Evolutionary conservation across 2,113 vertebrate species (phyloP).

Genomic region (Laticauda laticaudata): DNA sequence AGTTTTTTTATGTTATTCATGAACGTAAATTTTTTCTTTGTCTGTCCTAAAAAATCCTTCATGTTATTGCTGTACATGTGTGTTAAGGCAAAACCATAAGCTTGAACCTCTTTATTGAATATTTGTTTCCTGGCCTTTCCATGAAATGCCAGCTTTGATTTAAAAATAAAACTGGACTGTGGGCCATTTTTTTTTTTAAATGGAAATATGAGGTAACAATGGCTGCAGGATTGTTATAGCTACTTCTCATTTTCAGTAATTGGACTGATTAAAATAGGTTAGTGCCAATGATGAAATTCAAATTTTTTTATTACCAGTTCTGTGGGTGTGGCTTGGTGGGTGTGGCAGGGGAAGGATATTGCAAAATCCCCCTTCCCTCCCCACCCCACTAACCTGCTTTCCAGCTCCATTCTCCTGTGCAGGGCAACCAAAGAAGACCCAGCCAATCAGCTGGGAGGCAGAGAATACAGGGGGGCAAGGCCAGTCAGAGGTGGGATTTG

Average conservation of each 20-base stretch:
- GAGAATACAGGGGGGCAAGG: rapidly evolving
- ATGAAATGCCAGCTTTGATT: background rate
- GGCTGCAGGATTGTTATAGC: background rate
- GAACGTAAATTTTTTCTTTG: background rate
- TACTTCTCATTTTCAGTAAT: too few species aligned
- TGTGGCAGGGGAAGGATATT: too few species aligned
- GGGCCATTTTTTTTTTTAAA: background rate
- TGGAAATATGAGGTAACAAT: background rate
- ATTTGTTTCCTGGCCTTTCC: background rate
- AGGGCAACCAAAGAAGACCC: too few species aligned
- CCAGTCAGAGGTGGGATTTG: too few species aligned
- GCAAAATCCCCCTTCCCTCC: too few species aligned
- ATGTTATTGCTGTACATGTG: background rate
- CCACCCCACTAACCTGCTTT: too few species aligned
- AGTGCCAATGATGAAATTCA: too few species aligned
- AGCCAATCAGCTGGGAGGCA: too few species aligned
- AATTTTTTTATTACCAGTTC: too few species aligned
- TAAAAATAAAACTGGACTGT: background rate
- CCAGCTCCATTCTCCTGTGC: too few species aligned
- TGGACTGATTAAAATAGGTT: background rate
- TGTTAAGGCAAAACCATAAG: background rate
- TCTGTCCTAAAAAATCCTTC: background rate
- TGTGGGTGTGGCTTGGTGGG: too few species aligned
- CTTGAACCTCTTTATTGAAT: background rate
- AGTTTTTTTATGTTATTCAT: background rate